These are phyloP conservation scores for Acleris holmiana DNA, from an alignment of 2,888 invertebrate genomes.

Conservation along the genomic window DNA sequence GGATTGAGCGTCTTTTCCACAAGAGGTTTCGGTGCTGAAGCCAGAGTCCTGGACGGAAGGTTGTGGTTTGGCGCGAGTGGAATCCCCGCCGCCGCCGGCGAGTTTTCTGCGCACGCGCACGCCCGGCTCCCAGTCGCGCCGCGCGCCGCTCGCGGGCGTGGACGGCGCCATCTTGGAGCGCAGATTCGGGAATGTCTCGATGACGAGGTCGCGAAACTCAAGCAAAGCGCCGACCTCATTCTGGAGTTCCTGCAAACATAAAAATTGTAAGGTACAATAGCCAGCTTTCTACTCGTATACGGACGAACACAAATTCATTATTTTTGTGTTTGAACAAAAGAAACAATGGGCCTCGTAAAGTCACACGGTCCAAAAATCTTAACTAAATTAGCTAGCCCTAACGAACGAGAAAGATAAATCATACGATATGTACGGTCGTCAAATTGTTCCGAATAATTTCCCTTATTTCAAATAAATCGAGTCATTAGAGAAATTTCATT, in stretches of 20 bases:
- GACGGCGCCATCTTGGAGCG: conserved; percentile 93
- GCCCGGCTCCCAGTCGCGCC: conserved; percentile 92
- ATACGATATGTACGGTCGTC: conserved; percentile 26
- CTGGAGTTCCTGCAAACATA: conserved; percentile 88
- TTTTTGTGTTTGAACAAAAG: conserved; percentile 29
- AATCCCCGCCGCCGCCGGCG: conserved; percentile 68
- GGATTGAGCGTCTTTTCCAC: conserved; percentile 91
- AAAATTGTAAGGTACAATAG: conserved; percentile 18
- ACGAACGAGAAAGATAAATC: conserved; percentile 36
- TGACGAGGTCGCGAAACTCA: conserved; percentile 96
- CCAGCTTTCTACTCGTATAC: conserved; percentile 19
- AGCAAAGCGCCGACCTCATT: conserved; percentile 96
- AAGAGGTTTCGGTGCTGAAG: conserved; percentile 95
- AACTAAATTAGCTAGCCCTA: conserved; percentile 30
- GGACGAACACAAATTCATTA: conserved; percentile 22
- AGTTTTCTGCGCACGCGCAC: conserved; percentile 89
- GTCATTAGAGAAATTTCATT: neutral
- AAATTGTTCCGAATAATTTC: conserved; percentile 13
- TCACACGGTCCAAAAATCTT: conserved; percentile 27
- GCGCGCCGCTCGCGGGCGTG: conserved; percentile 77
- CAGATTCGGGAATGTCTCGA: conserved; percentile 96
- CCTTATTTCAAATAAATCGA: conserved; percentile 10
- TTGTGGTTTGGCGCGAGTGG: conserved; percentile 85
- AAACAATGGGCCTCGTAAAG: conserved; percentile 29
- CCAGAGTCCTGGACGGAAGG: conserved; percentile 91